A percentile compares a stretch with the other conserved stretches of the same genome.
Conservation (phyloP, 2,797 vertebrate species). For the Brachyrhaphis roseni region DNA sequence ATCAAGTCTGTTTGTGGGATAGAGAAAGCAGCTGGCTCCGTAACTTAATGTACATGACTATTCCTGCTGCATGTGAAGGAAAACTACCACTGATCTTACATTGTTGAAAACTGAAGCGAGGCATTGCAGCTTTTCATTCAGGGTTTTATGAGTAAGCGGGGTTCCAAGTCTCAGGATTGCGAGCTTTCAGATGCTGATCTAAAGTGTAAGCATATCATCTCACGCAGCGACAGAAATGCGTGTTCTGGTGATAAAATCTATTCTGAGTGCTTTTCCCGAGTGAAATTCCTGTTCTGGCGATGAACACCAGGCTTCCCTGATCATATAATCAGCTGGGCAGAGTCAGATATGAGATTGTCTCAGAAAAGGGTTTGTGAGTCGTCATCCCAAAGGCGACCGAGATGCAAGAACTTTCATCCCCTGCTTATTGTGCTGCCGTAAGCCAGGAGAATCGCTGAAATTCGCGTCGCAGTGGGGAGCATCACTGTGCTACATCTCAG, state of each 20-base stretch:
- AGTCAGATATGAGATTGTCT: neutral
- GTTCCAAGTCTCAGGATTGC: slow-evolving; percentile 22
- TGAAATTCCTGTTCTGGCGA: slow-evolving; percentile 13
- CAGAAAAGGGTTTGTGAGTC: neutral
- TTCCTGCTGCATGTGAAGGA: neutral
- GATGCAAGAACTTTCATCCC: neutral
- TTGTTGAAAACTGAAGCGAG: neutral
- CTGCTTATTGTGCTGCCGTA: neutral
- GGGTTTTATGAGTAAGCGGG: slow-evolving; percentile 1
- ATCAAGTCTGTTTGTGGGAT: neutral
- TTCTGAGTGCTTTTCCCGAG: neutral
- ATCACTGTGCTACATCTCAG: neutral
- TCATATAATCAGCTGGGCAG: neutral
- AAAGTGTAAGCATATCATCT: slow-evolving; percentile 10
- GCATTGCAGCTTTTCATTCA: slow-evolving; percentile 29
- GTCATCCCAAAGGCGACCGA: neutral
- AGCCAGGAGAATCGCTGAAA: slow-evolving; percentile 6
- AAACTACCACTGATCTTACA: neutral
- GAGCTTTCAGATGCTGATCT: slow-evolving; percentile 19
- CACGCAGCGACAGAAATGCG: slow-evolving; percentile 9
- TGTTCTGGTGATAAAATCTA: slow-evolving; percentile 11
- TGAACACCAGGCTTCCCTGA: neutral
- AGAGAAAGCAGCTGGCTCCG: neutral
- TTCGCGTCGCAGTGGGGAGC: too few species aligned
- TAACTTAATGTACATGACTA: neutral